Evolutionary conservation across 2,888 invertebrate species (phyloP).

Genomic region (Ornithoptera alexandrae): DNA sequence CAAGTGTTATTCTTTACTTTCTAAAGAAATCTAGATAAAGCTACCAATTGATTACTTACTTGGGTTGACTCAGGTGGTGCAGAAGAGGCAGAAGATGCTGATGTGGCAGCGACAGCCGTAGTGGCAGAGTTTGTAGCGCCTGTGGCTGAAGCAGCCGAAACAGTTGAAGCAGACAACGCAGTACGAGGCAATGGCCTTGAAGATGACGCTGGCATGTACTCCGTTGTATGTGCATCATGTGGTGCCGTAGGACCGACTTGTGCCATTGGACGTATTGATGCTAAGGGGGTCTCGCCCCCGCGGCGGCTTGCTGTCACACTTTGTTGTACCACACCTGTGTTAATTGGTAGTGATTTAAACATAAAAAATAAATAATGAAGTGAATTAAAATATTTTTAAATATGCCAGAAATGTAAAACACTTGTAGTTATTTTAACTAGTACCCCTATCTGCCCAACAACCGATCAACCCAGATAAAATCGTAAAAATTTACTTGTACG

Average conservation of each 20-base stretch:
- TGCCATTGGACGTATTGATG: slow-evolving; percentile 94
- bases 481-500: too few relatives aligned
- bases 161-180: slow-evolving; percentile 83
- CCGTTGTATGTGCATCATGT: slow-evolving; percentile 81
- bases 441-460: too few relatives aligned
- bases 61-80: slow-evolving; percentile 73
- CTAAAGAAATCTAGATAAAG: not conserved
- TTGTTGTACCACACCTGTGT: slow-evolving; percentile 66
- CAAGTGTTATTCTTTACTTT: too few relatives aligned
- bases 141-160: slow-evolving; percentile 80
- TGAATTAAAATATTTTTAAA: too few relatives aligned
- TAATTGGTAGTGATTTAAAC: too few relatives aligned
- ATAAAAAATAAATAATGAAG: too few relatives aligned
- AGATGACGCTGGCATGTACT: slow-evolving; percentile 92
- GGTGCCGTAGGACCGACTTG: slow-evolving; percentile 91
- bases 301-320: slow-evolving; percentile 81
- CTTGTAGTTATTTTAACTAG: too few relatives aligned
- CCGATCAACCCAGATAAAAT: too few relatives aligned
- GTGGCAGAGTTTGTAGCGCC: slow-evolving; percentile 45
- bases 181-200: slow-evolving; percentile 82
- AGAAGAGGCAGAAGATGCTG: slow-evolving; percentile 78
- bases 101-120: slow-evolving; percentile 84
- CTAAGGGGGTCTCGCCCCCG: slow-evolving; percentile 89
- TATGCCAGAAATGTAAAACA: too few relatives aligned
- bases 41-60: slow-evolving; percentile 33